These are phyloP conservation scores for Gulo gulo DNA, from an alignment of 2,113 vertebrate genomes.

Conservation along the genomic window DNA sequence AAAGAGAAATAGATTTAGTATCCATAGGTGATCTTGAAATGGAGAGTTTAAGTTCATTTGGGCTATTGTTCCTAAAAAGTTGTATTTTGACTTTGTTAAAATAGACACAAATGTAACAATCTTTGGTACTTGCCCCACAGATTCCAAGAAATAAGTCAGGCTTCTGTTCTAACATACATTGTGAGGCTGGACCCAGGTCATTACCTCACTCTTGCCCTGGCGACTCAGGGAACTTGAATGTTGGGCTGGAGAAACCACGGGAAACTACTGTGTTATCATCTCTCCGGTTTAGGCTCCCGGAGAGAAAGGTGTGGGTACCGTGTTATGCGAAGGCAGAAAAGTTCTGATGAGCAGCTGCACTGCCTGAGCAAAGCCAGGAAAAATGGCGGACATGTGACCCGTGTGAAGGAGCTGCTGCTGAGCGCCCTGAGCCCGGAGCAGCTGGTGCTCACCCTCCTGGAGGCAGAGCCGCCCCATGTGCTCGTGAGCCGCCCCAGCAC, in stretches of 20 bases:
- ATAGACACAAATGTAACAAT: neutral
- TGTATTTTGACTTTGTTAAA: neutral
- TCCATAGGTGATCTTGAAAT: neutral
- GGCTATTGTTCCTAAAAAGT: neutral
- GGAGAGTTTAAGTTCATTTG: neutral
- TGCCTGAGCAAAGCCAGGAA: slow-evolving; percentile 76
- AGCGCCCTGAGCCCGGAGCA: slow-evolving; percentile 88
- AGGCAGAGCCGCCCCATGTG: slow-evolving; percentile 94
- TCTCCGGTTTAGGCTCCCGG: slow-evolving; percentile 86
- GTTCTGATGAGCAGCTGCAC: slow-evolving; percentile 77
- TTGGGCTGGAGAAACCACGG: neutral
- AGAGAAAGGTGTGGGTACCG: slow-evolving; percentile 93
- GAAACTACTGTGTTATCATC: neutral
- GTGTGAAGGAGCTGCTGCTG: slow-evolving; percentile 74
- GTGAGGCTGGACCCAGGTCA: neutral
- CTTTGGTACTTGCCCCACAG: neutral
- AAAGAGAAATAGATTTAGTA: slow-evolving; percentile 7
- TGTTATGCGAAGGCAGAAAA: slow-evolving; percentile 85
- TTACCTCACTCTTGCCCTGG: neutral
- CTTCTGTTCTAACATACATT: neutral
- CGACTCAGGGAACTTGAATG: neutral
- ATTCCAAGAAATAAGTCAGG: neutral
- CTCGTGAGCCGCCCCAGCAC: slow-evolving; percentile 90
- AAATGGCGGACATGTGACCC: neutral
- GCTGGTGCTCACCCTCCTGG: slow-evolving; percentile 91